Conservation (phyloP, 2,113 vertebrate species). For the Myrmophylax atrothorax region DNA sequence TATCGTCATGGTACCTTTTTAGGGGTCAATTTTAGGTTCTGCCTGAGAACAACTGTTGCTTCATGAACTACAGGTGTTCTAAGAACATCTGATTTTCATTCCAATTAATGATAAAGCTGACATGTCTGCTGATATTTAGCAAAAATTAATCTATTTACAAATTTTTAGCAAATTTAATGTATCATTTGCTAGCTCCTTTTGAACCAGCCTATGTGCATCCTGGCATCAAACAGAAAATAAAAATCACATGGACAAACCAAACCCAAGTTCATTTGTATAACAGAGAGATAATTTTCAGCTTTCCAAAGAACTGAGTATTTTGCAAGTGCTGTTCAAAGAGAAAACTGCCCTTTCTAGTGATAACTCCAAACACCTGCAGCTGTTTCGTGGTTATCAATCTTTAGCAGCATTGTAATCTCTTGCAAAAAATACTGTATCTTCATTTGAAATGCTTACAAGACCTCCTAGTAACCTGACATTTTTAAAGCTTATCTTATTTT, state of each 20-base stretch:
- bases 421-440: slow-evolving; percentile 7
- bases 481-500: slow-evolving; percentile 67
- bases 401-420: slow-evolving; percentile 24
- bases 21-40: neutral
- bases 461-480: slow-evolving; percentile 53
- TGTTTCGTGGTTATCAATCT: neutral
- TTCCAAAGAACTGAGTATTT: neutral
- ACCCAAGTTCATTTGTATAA: neutral
- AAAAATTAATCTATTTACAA: neutral
- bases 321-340: neutral
- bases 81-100: neutral
- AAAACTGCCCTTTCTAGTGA: slow-evolving; percentile 17
- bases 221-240: neutral
- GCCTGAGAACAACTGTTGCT: neutral
- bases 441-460: slow-evolving; percentile 33
- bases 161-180: neutral
- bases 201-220: neutral
- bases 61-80: neutral
- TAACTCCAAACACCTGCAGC: neutral
- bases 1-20: accelerated
- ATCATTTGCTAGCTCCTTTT: neutral
- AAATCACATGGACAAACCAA: neutral
- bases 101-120: neutral
- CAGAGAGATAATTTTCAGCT: neutral
- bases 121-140: neutral